phyloP scores from a whole-genome alignment of 2,797 vertebrate genomes.

The Phaenicophaeus curvirostris region DNA sequence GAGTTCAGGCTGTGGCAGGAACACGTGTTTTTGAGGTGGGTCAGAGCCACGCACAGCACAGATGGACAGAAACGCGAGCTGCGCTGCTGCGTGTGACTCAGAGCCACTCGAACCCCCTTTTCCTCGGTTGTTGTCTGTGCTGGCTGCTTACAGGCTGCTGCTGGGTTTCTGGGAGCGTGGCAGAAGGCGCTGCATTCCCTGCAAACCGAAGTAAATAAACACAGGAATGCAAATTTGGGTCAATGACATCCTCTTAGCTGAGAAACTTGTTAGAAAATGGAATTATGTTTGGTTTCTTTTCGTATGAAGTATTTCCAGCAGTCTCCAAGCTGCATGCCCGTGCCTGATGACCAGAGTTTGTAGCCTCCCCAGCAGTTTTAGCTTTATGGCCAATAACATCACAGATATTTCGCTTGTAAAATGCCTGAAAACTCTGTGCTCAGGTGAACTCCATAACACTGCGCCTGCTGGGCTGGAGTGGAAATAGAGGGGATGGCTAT shows the following conservation, averaged over 20 bases:
- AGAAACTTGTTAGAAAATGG: neutral
- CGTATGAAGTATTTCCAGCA: neutral
- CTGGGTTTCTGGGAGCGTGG: neutral
- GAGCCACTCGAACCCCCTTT: neutral
- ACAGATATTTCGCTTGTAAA: neutral
- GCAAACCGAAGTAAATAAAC: neutral
- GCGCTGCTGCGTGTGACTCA: neutral
- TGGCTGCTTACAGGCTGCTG: neutral
- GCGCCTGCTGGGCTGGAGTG: neutral
- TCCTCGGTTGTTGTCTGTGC: neutral
- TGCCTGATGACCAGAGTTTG: neutral
- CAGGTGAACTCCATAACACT: neutral
- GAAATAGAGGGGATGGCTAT: neutral
- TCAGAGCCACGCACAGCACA: no score
- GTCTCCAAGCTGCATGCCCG: neutral
- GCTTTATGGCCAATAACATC: neutral
- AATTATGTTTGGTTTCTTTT: neutral
- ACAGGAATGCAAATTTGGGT: neutral
- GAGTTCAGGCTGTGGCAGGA: fast-evolving
- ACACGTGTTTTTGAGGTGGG: no score
- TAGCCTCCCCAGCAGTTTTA: neutral
- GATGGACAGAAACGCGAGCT: neutral
- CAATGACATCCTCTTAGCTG: neutral
- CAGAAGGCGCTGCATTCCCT: neutral
- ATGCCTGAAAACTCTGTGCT: neutral